Conservation (phyloP, 2,113 vertebrate genomes). For the Pithys albifrons region DNA sequence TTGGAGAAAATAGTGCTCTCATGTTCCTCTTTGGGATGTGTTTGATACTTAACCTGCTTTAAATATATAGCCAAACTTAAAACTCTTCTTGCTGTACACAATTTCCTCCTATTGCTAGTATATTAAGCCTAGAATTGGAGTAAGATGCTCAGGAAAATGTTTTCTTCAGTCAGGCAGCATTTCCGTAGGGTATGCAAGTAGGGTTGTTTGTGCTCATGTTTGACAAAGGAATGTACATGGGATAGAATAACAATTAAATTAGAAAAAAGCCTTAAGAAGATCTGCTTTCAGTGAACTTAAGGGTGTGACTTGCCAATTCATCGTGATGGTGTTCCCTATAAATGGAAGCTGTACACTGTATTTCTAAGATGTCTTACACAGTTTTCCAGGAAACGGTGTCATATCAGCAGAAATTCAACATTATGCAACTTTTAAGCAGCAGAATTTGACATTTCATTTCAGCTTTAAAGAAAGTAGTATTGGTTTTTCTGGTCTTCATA, state of each 20-base stretch:
- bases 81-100: neutral
- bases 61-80: neutral
- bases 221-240: neutral
- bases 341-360: neutral
- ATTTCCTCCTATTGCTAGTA: neutral
- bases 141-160: neutral
- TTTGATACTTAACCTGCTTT: neutral
- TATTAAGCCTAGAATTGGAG: neutral
- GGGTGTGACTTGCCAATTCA: neutral
- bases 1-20: neutral
- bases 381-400: neutral
- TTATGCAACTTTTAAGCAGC: conserved; percentile 27
- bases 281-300: neutral
- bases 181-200: neutral
- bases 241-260: neutral
- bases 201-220: neutral
- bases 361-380: neutral
- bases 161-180: neutral
- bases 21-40: neutral
- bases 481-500: conserved; percentile 6
- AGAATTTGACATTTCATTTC: neutral
- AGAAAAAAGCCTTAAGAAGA: neutral
- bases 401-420: conserved; percentile 35
- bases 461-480: conserved; percentile 11
- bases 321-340: neutral